These are phyloP conservation scores for Wiebesia pumilae DNA, from an alignment of 1,140 invertebrate species.

Conservation along the genomic window DNA sequence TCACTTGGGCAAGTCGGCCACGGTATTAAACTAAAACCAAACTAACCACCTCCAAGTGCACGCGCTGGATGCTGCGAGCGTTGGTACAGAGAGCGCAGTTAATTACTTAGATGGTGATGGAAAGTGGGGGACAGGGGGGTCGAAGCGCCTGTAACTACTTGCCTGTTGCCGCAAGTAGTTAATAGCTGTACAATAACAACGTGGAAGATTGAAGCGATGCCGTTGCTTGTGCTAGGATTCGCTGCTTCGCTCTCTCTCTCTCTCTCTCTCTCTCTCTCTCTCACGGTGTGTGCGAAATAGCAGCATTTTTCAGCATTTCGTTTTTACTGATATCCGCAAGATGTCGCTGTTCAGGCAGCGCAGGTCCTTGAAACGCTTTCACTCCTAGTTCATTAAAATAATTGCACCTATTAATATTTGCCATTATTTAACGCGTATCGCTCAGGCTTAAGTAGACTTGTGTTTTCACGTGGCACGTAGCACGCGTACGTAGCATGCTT, in stretches of 20 bases:
- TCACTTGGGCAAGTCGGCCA: background rate
- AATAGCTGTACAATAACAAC: constrained; percentile 40
- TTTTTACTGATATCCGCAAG: too few relatives aligned
- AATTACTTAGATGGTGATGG: constrained; percentile 59
- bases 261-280: too few relatives aligned
- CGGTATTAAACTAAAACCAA: constrained; percentile 52
- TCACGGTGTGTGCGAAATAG: too few relatives aligned
- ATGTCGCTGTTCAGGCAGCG: too few relatives aligned
- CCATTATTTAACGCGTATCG: too few relatives aligned
- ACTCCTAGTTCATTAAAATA: too few relatives aligned
- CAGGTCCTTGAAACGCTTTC: too few relatives aligned
- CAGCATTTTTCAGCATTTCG: too few relatives aligned
- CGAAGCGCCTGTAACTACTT: constrained; percentile 1
- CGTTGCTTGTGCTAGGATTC: constrained; percentile 18
- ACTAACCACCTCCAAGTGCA: constrained; percentile 50
- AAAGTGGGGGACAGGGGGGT: constrained; percentile 4
- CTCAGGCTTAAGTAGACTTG: too few relatives aligned
- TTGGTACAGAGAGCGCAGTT: constrained; percentile 56
- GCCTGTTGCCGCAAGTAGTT: constrained; percentile 28
- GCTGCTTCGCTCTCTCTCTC: background rate
- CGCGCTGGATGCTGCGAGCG: background rate
- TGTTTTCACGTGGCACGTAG: too few relatives aligned
- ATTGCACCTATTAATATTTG: too few relatives aligned
- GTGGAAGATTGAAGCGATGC: constrained; percentile 29
- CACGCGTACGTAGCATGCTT: too few relatives aligned